A percentile compares a stretch with the other conserved stretches of the same genome.
These are phyloP conservation scores for Netelia inedita DNA, from an alignment of 2,888 invertebrate species.

Conservation along the genomic window DNA sequence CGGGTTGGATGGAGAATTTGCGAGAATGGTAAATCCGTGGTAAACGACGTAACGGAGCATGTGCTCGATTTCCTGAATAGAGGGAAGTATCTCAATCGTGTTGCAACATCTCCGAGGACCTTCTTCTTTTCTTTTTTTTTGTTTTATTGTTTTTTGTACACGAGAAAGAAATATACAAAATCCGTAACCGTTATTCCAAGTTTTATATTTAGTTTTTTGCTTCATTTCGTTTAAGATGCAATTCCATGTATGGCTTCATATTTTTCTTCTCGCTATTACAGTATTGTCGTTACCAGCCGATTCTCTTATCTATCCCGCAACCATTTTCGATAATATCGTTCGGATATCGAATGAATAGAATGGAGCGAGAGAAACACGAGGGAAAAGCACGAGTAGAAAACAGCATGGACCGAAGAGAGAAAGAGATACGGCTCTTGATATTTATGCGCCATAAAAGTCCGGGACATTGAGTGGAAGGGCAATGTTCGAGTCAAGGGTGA, in stretches of 20 bases:
- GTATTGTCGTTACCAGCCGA: neutral
- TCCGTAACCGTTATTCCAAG: neutral
- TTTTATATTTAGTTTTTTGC: too few relatives aligned
- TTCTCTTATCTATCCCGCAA: constrained; percentile 73
- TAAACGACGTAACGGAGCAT: constrained; percentile 54
- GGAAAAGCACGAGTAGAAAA: neutral
- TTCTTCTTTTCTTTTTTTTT: constrained; percentile 20
- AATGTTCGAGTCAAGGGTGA: constrained; percentile 81
- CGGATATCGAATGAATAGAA: constrained; percentile 77
- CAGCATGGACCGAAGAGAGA: constrained; percentile 26
- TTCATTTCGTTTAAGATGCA: neutral
- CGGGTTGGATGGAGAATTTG: constrained; percentile 54
- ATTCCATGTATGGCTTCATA: neutral
- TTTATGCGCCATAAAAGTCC: constrained; percentile 85
- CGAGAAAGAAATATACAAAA: neutral
- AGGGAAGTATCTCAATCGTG: constrained; percentile 48
- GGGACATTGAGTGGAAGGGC: constrained; percentile 72
- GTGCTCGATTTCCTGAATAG: constrained; percentile 51
- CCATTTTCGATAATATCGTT: constrained; percentile 83
- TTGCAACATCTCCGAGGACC: constrained; percentile 23
- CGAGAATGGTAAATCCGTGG: constrained; percentile 53
- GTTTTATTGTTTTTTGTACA: neutral
- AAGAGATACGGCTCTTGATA: constrained; percentile 80
- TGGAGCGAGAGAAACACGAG: constrained; percentile 39
- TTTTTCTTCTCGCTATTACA: neutral